A percentile compares a stretch with the other conserved stretches of the same genome.
Conservation (phyloP, 2,113 vertebrate species). For the Microcebus ravelobensis region DNA sequence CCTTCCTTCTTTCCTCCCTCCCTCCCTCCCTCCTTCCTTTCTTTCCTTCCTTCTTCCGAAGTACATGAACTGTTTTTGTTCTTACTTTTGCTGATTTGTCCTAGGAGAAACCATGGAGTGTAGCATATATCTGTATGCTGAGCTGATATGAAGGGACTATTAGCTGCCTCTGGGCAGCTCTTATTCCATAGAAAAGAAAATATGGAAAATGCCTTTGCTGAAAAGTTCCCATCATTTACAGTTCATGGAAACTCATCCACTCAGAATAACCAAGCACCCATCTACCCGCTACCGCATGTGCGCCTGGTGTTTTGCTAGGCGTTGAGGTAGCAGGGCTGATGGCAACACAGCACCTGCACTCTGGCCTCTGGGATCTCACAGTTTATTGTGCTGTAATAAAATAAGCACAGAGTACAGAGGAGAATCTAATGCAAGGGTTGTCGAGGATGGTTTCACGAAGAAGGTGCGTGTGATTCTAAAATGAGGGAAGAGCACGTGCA, state of each 20-base stretch:
- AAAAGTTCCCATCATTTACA: not conserved
- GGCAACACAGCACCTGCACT: accelerated
- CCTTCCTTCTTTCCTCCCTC: no score
- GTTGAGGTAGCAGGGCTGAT: not conserved
- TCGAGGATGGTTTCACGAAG: not conserved
- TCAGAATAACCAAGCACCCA: not conserved
- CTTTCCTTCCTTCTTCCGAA: not conserved
- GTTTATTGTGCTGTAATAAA: not conserved
- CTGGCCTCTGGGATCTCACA: not conserved
- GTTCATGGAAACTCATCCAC: not conserved
- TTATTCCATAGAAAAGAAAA: constrained; percentile 6
- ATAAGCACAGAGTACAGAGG: not conserved
- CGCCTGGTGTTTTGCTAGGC: not conserved
- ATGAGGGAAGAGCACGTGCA: not conserved
- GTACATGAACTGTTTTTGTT: not conserved
- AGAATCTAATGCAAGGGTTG: not conserved
- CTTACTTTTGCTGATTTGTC: not conserved
- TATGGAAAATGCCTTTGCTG: not conserved
- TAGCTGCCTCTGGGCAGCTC: not conserved
- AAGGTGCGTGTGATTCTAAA: not conserved
- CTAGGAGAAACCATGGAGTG: not conserved
- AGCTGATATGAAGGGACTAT: not conserved
- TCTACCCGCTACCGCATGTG: not conserved
- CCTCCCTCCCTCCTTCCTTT: not conserved
- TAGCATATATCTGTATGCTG: not conserved